Base-by-base conservation (phyloP, 2,888 invertebrate species). In the Macaria notata region DNA sequence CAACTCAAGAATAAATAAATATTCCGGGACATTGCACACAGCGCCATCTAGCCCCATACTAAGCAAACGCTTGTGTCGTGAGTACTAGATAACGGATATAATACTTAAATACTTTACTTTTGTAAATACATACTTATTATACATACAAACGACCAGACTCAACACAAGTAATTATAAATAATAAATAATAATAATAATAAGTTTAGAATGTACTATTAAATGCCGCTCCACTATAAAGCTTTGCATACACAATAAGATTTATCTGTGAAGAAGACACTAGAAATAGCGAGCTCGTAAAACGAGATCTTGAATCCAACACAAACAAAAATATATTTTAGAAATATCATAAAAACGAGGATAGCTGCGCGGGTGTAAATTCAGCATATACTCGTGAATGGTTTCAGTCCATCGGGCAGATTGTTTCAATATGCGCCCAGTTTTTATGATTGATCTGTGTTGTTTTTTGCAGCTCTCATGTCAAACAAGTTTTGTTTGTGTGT, bases 401-500 rank as follows among this genome's bases (percentile, higher is more conserved):
- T 44, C 42, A 56, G 45, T 49, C 55, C 55, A 61, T 59, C 59
- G 59, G n/a, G 8, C 33, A 36, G 5, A 64, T 64, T 66, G 63
- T 61, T 62, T 45, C 42, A 52, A 54, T 47, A 43, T 52, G 50
- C 56, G 45, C 46, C 53, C 44, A 55, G 46, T 49, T 48, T 61
- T 61, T 49, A 29, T 60, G 60, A 64, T 70, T 61, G 55, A 66
- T 62, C 65, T 49, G 43, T 65, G 44, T 51, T 42, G 44, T 54
- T 59, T 66, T 67, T 66, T 59, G 56, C 47, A 60, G 45, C 49
- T 64, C 61, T 67, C 66, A 54, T 69, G 70, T 69, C 68, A 69
- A 68, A 71, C 65, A 44, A 63, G 70, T 66, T 68, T 66, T 61
- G 60, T 68, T 72, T 68, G 68, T 74, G 67, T 66, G 65, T 43